Evolutionary conservation across 2,888 invertebrate genomes (phyloP), one percentile per base, ranked within the genome.

Genomic region (Pseudolycoriella hygida): DNA sequence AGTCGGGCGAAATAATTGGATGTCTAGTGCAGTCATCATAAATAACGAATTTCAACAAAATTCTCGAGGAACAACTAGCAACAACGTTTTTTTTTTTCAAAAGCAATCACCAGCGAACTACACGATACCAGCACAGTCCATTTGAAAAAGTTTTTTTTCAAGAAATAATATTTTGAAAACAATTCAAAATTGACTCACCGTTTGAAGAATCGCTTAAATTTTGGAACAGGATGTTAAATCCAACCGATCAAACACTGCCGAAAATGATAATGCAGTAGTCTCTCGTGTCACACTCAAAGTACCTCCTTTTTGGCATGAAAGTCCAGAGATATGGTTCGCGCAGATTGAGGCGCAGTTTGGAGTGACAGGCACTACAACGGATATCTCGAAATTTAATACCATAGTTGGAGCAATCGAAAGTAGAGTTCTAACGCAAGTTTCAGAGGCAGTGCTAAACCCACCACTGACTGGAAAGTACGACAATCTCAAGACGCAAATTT

Each of bases 321-420:
- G 52, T 4, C 53, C 55, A 0, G 54, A 53, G 17, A 41, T 58
- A 34, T 59, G 56, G 56, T 56, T 58, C 30, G 52, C 55, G 0
- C 52, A 55, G 30, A 38, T 56, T 3, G 56, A 58, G 30, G 50
- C 52, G 0, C 54, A 54, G 39, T 58, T 58, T 44, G 42, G 37
- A 0, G 43, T 51, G 2, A 43, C 51, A 1, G 47, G 50, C 2
- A 53, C 57, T 4, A 50, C 41, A 1, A 18, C 43, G 1, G 56
- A 57, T 19, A 8, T 15, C 0, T 51, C 52, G 0, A 58, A 54
- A 37, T 56, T 53, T 32, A 46, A 52, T 2, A 51, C 51, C 17
- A 50, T 56, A 0, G 48, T 54, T 1, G 50, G 52, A 2, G 48
- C 48, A 12, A 44, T 53, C 2, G 52, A 53, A 18, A 47, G 50